Evolutionary conservation across 2,797 vertebrate genomes (phyloP).

Genomic region (Dendrocincla fuliginosa): DNA sequence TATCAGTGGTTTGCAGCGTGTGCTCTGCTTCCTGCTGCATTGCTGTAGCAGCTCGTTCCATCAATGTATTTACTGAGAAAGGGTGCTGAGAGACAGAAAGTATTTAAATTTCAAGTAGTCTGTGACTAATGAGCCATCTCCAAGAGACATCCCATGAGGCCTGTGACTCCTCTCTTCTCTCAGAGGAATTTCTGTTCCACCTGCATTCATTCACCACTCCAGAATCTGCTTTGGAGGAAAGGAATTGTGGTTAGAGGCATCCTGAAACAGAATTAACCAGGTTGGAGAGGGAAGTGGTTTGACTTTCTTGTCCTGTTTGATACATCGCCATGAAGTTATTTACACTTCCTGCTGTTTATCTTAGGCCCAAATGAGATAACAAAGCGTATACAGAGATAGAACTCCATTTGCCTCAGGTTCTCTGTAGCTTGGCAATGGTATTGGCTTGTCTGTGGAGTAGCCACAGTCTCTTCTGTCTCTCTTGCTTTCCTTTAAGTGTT

Average conservation of each 20-base stretch:
- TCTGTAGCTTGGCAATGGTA: not conserved
- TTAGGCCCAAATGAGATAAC: not conserved
- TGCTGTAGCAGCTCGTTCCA: not conserved
- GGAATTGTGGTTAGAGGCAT: not conserved
- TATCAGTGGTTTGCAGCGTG: not conserved
- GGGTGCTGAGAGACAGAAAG: not conserved
- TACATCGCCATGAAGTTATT: not conserved
- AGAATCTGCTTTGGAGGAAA: not conserved
- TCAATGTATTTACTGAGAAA: not conserved
- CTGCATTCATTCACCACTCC: not conserved
- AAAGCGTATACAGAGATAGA: not conserved
- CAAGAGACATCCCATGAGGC: not conserved
- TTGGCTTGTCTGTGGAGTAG: not conserved
- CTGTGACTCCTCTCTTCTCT: not conserved
- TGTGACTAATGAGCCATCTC: not conserved
- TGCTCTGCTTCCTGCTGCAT: not conserved
- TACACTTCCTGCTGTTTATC: not conserved
- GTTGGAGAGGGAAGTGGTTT: not conserved
- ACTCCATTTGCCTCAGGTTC: not conserved
- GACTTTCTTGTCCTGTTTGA: not conserved
- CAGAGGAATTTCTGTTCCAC: not conserved
- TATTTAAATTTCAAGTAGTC: not conserved
- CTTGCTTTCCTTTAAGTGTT: not conserved
- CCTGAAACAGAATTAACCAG: not conserved
- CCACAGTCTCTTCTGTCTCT: not conserved